A percentile compares a stretch with the other conserved stretches of the same genome.
Evolutionary conservation across 2,797 vertebrate genomes (phyloP).

Genomic region (Discoglossus pictus): DNA sequence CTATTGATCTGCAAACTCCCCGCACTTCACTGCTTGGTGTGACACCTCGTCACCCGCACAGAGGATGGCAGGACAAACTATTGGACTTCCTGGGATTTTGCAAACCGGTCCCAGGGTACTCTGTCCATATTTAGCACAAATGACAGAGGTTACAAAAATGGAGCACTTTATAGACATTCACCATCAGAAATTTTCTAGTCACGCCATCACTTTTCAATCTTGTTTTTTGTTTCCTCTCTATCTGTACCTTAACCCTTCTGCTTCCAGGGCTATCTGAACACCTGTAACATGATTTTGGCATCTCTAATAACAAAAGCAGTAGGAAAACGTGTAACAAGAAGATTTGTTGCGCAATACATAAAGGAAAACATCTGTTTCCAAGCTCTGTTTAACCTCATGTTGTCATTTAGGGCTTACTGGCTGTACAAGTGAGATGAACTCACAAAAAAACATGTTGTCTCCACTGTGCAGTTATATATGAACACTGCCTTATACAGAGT

Average conservation of each 20-base stretch:
- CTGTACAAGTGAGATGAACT: too few relatives aligned
- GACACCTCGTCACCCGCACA: conserved; percentile 66
- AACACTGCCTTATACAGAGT: too few relatives aligned
- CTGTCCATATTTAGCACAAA: conserved; percentile 78
- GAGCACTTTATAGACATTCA: conserved; percentile 93
- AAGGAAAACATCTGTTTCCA: too few relatives aligned
- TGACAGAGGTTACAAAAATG: conserved; percentile 75
- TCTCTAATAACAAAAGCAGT: conserved; percentile 4
- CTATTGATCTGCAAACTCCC: conserved; percentile 77
- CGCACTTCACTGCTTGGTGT: conserved; percentile 57
- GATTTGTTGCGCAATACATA: conserved; percentile 66
- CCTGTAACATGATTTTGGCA: conserved; percentile 3
- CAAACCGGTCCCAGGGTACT: conserved; percentile 66
- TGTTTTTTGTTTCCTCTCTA: conserved; percentile 9
- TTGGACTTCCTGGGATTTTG: conserved; percentile 70
- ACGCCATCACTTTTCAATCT: conserved; percentile 70
- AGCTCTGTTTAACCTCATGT: too few relatives aligned
- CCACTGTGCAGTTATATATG: too few relatives aligned
- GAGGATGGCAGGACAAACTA: conserved; percentile 69
- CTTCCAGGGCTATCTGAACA: background rate
- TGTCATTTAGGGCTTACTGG: too few relatives aligned
- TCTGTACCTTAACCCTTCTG: conserved; percentile 20
- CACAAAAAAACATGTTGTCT: too few relatives aligned
- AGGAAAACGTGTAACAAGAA: conserved; percentile 67
- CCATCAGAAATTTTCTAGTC: conserved; percentile 76